A percentile compares a stretch with the other conserved stretches of the same genome.
phyloP scores from a whole-genome alignment of 2,888 invertebrate species.

The Crepidodera aurea region DNA sequence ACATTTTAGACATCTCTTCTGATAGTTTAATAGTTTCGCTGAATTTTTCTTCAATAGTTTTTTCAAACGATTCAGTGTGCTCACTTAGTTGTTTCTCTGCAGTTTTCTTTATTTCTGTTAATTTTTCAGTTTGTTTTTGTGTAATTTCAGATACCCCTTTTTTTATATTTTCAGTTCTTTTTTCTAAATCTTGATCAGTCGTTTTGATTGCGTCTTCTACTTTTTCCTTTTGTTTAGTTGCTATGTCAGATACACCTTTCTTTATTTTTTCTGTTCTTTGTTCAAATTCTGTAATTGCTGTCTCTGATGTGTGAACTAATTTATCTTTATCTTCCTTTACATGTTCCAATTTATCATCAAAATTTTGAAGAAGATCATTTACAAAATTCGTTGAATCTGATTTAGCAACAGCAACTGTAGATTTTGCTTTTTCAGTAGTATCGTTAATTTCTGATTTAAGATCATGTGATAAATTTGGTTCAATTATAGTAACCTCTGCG shows the following conservation, averaged over 20 bases:
- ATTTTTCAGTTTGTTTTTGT: background rate
- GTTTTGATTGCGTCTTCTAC: background rate
- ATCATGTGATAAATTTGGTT: background rate
- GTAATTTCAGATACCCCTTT: conserved; percentile 21
- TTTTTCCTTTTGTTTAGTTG: conserved; percentile 1
- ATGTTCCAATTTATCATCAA: conserved; percentile 44
- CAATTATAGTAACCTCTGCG: conserved; percentile 13
- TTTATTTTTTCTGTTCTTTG: conserved; percentile 30
- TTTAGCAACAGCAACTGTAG: background rate
- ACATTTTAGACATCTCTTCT: conserved; percentile 39
- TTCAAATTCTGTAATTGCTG: conserved; percentile 20
- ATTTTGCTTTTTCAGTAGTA: too few relatives aligned
- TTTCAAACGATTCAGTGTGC: conserved; percentile 41
- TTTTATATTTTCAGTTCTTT: conserved; percentile 15
- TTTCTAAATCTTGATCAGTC: conserved; percentile 10
- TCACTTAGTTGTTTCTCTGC: background rate
- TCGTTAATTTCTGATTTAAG: background rate
- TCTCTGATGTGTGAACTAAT: background rate
- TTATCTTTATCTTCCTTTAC: conserved; percentile 36
- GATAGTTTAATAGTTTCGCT: conserved; percentile 43
- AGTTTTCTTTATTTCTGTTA: conserved; percentile 41
- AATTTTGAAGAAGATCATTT: conserved; percentile 43
- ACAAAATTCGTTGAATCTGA: conserved; percentile 39
- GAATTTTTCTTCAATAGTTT: conserved; percentile 49
- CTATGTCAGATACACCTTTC: conserved; percentile 21